A percentile compares a stretch with the other conserved stretches of the same genome.
These are phyloP conservation scores for Pristionchus entomophagus DNA, from an alignment of 2,888 invertebrate species.

Conservation along the genomic window DNA sequence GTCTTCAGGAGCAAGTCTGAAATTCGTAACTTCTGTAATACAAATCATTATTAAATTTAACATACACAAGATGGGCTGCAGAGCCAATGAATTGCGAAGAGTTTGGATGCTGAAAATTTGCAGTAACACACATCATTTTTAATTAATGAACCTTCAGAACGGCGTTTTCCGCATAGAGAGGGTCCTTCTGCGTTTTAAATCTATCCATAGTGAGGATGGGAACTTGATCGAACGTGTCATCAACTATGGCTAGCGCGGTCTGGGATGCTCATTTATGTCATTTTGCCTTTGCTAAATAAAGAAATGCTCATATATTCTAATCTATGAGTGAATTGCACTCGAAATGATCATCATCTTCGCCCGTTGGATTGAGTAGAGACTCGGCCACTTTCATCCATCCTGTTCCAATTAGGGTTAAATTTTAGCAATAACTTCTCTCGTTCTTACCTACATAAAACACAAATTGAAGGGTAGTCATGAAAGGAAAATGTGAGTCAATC, in stretches of 20 bases:
- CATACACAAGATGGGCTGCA: constrained; percentile 46
- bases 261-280: no score
- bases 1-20: constrained; percentile 3
- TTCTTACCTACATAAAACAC: constrained; percentile 55
- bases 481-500: constrained; percentile 63
- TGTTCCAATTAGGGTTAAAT: neutral
- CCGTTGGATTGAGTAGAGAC: constrained; percentile 72
- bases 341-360: constrained; percentile 74
- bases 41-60: neutral
- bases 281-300: neutral
- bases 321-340: constrained; percentile 66
- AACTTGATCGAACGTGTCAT: constrained; percentile 52
- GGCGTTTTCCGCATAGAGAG: constrained; percentile 56
- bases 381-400: constrained; percentile 68
- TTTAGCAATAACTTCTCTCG: neutral
- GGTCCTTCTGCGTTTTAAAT: constrained; percentile 54
- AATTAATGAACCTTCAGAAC: neutral
- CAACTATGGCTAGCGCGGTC: constrained; percentile 63
- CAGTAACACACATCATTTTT: neutral
- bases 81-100: constrained; percentile 37
- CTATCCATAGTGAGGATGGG: constrained; percentile 55
- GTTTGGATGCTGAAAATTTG: neutral
- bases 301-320: constrained; percentile 54
- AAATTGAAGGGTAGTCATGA: constrained; percentile 67
- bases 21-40: no score